These are phyloP conservation scores for Pseudochirops corinnae DNA, from an alignment of 2,797 vertebrate genomes.

Conservation along the genomic window DNA sequence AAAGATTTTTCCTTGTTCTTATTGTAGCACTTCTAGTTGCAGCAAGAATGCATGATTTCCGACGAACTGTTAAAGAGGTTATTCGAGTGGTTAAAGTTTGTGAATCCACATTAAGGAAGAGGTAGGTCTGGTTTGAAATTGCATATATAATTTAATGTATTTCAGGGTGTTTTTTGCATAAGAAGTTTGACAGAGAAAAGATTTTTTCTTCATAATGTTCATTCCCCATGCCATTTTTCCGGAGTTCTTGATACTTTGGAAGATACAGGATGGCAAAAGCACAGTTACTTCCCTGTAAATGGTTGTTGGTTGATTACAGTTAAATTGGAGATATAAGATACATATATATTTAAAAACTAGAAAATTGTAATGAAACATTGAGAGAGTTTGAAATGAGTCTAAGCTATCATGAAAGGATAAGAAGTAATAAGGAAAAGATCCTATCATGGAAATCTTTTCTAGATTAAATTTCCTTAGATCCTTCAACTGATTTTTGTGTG, in stretches of 20 bases:
- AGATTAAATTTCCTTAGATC: neutral
- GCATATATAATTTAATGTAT: neutral
- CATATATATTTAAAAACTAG: neutral
- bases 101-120: constrained; percentile 94
- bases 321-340: neutral
- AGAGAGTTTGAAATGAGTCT: neutral
- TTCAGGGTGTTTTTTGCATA: neutral
- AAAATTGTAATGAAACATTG: neutral
- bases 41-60: constrained; percentile 95
- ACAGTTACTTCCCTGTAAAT: neutral
- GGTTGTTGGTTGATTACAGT: neutral
- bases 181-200: neutral
- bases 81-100: constrained; percentile 98
- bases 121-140: constrained; percentile 83
- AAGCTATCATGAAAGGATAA: neutral
- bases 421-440: neutral
- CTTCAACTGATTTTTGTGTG: neutral
- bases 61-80: constrained; percentile 95
- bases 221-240: neutral
- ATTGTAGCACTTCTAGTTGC: constrained; percentile 94
- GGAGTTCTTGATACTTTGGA: neutral
- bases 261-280: neutral
- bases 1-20: constrained; percentile 63
- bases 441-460: neutral
- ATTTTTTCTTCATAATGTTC: neutral